Evolutionary conservation across 2,113 vertebrate species (phyloP), one percentile per base, ranked within the genome.

Genomic region (Herpailurus yagouaroundi): DNA sequence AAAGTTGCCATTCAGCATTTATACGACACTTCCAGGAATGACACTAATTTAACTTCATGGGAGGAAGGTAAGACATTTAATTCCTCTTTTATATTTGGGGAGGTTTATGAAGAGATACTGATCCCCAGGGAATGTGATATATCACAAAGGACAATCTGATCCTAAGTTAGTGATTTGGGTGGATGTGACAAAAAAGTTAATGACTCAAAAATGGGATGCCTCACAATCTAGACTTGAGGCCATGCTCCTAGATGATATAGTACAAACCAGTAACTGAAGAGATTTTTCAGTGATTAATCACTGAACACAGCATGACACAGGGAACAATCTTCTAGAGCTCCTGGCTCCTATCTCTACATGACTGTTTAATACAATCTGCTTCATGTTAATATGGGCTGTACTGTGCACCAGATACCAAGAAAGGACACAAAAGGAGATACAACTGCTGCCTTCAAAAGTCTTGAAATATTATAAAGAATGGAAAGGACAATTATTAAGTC

Each of bases 81-180:
- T 83, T 66, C 5, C n/a, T 25, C 48, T 64, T 95, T 80, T 73
- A 81, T 25, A 76, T 77, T 27, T 84, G 38, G 36, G 23, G 38
- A 81, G 33, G 79, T 60, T 96, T 91, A 73, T 45, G 27, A 41
- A 79, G 71, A 81, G 63, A 85, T 50, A 84, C 4, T 66, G 48
- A 45, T 14, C 60, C 15, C 27, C 64, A 83, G 50, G 25, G 23
- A 66, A 48, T 57, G 41, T 38, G 33, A 63, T 5, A 45, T 0
- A 64, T 93, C 48, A 84, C n/a, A 73, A 93, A 94, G 27, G 45
- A 94, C 36, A 91, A 95, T 73, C 2, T 89, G 57, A 71, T 64
- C 71, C 71, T 45, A 41, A 80, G 76, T 85, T 60, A 85, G 15
- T 89, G 38, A 94, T 74, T 55, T 85, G 23, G 36, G 84, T 36